phyloP scores from a whole-genome alignment of 1,140 invertebrate species.

The Panagrolaimus sp. region DNA sequence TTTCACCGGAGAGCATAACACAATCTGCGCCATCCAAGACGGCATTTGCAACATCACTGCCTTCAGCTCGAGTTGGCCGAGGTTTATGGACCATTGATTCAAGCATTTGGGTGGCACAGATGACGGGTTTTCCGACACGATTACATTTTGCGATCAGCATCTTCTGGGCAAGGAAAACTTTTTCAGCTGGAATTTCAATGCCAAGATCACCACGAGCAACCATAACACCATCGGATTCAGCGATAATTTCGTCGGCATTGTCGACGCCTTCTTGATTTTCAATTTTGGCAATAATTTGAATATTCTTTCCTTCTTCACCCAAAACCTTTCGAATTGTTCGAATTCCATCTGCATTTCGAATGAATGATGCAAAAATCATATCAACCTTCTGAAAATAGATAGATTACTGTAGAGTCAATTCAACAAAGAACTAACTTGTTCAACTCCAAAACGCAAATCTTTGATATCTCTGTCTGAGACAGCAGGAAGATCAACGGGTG shows the following conservation, averaged over 20 bases:
- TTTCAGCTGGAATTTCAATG: conserved; percentile 76
- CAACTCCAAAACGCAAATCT: conserved; percentile 87
- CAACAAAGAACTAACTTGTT: conserved; percentile 70
- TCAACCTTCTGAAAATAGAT: conserved; percentile 68
- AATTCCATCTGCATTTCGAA: conserved; percentile 81
- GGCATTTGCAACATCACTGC: conserved; percentile 68
- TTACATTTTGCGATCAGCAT: conserved; percentile 65
- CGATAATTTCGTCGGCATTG: conserved; percentile 63
- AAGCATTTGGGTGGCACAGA: conserved; percentile 67
- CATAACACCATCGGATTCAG: conserved; percentile 62
- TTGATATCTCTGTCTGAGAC: conserved; percentile 95
- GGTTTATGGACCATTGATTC: conserved; percentile 64
- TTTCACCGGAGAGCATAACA: conserved; percentile 67
- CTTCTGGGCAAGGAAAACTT: conserved; percentile 84
- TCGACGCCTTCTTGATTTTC: conserved; percentile 63
- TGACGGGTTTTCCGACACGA: conserved; percentile 65
- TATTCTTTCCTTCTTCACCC: conserved; percentile 76
- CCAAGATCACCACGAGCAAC: conserved; percentile 63
- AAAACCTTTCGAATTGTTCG: conserved; percentile 80
- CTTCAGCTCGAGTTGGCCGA: conserved; percentile 65
- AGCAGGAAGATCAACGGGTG: conserved; percentile 90
- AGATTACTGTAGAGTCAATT: background rate
- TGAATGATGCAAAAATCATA: conserved; percentile 98
- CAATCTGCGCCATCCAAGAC: conserved; percentile 70
- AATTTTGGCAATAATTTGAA: conserved; percentile 63